Base-by-base conservation (phyloP, 2,888 invertebrate species). In the Diabrotica balteata region DNA sequence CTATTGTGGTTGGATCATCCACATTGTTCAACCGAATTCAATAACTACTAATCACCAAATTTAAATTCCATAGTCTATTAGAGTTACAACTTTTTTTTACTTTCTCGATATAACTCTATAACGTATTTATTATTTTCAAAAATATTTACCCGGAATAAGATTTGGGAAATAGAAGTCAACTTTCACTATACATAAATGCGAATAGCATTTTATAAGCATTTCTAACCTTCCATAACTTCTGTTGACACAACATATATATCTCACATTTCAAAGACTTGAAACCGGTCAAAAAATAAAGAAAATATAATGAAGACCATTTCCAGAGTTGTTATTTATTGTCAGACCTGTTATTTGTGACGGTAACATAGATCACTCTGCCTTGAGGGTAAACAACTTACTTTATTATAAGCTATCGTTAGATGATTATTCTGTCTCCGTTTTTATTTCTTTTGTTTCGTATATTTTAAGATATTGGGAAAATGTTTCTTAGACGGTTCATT, bases 311-410 rank as follows among this genome's bases (percentile, higher is more conserved):
- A 68, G 68, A 71, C 71, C 63, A 63, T 66, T 68, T 68, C 65
- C 66, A 66, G 63, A 68, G 63, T 54, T 66, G 66, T 68, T 63
- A 71, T 71, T 68, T 71, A 68, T 71, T 65, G 63, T 63, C 63
- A 53, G 63, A 68, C 71, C 68, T 66, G 69, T 69, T 69, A 69
- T 69, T 69, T 68, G 66, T 71, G 63, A 58, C 66, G 68, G 63
- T 71, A 68, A 71, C 68, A 71, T 71, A 68, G 68, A 68, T 71
- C 71, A 71, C 66, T 54, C 55, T 59, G 66, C 66, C 71, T 55
- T 44, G 55, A 60, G 68, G 71, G 68, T 66, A 66, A 68, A 71
- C 68, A 71, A 71, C 68, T 61, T 60, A 71, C 66, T 71, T 68
- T 71, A 71, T 71, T 71, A 71, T 66, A 66, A 67, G 67, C 64